Evolutionary conservation across 2,797 vertebrate genomes (phyloP).

Genomic region (Hozukius guyotensis): DNA sequence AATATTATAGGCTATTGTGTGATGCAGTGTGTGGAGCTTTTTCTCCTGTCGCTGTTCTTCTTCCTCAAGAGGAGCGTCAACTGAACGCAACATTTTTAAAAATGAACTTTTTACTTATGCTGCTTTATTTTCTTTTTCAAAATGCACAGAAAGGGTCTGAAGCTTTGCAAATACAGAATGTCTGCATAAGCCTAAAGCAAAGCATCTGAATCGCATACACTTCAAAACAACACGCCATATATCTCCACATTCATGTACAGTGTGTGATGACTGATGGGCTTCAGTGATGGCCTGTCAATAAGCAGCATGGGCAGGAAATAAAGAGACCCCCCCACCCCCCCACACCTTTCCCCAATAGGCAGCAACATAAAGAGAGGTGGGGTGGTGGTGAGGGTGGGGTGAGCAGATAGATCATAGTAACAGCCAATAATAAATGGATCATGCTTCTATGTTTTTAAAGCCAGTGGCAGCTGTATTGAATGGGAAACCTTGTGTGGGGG

Average conservation of each 20-base stretch:
- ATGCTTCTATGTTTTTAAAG: constrained; percentile 84
- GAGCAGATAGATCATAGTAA: constrained; percentile 83
- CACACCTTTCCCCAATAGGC: constrained; percentile 71
- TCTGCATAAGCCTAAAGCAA: constrained; percentile 30
- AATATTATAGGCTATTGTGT: background rate
- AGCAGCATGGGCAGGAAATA: constrained; percentile 75
- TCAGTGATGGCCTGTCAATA: constrained; percentile 81
- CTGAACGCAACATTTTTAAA: background rate
- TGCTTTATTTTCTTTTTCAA: background rate
- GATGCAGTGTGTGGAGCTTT: background rate
- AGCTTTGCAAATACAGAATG: constrained; percentile 1
- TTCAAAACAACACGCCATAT: constrained; percentile 56
- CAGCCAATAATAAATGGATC: constrained; percentile 88
- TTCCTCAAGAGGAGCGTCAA: background rate
- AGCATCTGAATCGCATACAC: constrained; percentile 39
- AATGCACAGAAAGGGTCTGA: background rate
- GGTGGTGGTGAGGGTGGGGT: constrained; percentile 61
- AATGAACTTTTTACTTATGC: background rate
- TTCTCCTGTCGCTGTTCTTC: background rate
- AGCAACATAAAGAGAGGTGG: constrained; percentile 75
- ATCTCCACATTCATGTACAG: constrained; percentile 62
- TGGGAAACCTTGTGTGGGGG: constrained; percentile 84
- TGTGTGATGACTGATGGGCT: constrained; percentile 68
- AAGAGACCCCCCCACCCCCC: constrained; percentile 52
- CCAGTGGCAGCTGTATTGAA: constrained; percentile 84